phyloP scores from a whole-genome alignment of 2,797 vertebrate genomes.

The Fratercula arctica region DNA sequence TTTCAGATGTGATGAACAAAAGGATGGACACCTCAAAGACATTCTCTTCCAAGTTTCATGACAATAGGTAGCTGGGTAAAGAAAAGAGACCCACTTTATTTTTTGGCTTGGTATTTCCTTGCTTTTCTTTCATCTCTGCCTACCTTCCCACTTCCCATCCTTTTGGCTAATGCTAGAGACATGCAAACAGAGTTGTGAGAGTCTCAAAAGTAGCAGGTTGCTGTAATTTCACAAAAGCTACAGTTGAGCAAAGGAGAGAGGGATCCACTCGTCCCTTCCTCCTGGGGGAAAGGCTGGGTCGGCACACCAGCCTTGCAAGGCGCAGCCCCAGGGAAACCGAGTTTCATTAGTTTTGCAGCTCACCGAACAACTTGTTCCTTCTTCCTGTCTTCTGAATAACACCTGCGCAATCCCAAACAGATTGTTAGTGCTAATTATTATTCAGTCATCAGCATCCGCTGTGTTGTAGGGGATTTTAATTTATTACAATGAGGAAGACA shows the following conservation, averaged over 20 bases:
- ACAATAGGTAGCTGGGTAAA: neutral
- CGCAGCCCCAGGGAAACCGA: neutral
- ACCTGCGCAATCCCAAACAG: constrained; percentile 29
- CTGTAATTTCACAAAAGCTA: neutral
- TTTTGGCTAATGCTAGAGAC: neutral
- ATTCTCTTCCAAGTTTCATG: neutral
- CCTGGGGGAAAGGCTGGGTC: neutral
- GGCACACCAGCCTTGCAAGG: neutral
- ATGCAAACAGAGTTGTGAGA: neutral
- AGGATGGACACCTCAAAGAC: neutral
- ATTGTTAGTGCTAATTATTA: constrained; percentile 57
- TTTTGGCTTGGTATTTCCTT: neutral
- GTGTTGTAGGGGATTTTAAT: constrained; percentile 44
- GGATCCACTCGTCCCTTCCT: neutral
- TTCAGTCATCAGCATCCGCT: constrained; percentile 49
- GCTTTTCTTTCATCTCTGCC: neutral
- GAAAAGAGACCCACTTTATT: neutral
- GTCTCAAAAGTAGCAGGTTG: neutral
- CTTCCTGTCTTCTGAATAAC: constrained; percentile 18
- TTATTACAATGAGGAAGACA: constrained; percentile 57
- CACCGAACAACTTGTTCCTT: neutral
- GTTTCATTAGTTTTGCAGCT: constrained; percentile 33
- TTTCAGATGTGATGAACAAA: neutral
- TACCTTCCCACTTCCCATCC: neutral
- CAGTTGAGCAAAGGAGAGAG: neutral